Percentiles rank a stretch among this genome's conserved stretches.
Conservation (phyloP, 2,113 vertebrate genomes). For the Prochilodus magdalenae region DNA sequence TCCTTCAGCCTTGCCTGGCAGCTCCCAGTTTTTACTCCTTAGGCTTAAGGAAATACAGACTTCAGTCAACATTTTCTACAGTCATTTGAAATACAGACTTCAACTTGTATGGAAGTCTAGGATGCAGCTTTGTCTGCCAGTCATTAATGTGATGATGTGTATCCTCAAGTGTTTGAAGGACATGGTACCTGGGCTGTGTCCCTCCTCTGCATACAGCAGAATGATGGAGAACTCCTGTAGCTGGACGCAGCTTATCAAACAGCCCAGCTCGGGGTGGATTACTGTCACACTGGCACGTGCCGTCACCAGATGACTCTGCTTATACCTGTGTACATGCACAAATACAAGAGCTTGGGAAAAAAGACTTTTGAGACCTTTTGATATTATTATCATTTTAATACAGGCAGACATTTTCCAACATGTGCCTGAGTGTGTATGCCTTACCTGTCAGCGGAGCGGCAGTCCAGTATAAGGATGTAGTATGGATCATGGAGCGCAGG, state of each 20-base stretch:
- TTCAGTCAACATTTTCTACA: no score
- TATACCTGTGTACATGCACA: slow-evolving; percentile 60
- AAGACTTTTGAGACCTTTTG: no score
- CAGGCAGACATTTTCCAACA: no score
- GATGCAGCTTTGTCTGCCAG: no score
- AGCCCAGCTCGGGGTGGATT: slow-evolving; percentile 70
- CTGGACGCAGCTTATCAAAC: slow-evolving; percentile 71
- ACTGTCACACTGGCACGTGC: slow-evolving; percentile 68
- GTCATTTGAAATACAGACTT: no score
- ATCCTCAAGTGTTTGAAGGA: neutral
- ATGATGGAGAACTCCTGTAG: slow-evolving; percentile 74
- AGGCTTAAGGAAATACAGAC: no score
- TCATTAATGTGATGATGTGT: no score
- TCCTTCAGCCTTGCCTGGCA: no score
- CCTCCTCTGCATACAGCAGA: slow-evolving; percentile 70
- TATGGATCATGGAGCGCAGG: slow-evolving; percentile 62
- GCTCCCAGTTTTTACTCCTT: no score
- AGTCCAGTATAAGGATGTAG: slow-evolving; percentile 73
- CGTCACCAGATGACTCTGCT: slow-evolving; percentile 71
- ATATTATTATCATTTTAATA: no score
- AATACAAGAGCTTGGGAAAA: neutral
- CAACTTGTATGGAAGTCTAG: no score
- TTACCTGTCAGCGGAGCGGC: slow-evolving; percentile 67
- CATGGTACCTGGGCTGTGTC: slow-evolving; percentile 68
- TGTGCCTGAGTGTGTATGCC: neutral